Evolutionary conservation across 1,140 invertebrate species (phyloP), one percentile per base, ranked within the genome.

Genomic region (Drosophila watanabei): DNA sequence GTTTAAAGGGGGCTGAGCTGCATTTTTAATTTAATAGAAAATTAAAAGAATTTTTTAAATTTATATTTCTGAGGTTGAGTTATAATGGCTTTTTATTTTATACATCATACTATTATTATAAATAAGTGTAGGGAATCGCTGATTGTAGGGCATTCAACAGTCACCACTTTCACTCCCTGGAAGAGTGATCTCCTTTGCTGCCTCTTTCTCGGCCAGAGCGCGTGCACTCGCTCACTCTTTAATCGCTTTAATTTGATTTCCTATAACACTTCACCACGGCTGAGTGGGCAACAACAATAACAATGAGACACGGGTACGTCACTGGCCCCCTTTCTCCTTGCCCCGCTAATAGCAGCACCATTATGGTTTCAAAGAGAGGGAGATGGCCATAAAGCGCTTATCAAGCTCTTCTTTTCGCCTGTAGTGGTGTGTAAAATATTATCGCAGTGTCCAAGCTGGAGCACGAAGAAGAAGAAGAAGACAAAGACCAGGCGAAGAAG

Each of bases 201-300:
- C n/a, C 51, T 37, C 18, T 45, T 70, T 71, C 16, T 18, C 10
- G 35, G 45, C 35, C 51, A 78, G 79, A 75, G 71, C 62, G 52
- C 69, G 68, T 58, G 48, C 79, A 79, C 61, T 64, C 75, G 30
- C 73, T 71, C 66, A 32, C 68, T 84, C 64, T 76, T 75, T 78
- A 89, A 80, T 81, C 69, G 80, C 57, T 79, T 88, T 84, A 75
- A 83, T 89, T 78, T 80, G 84, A 89, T 85, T 88, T 88, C 85
- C 70, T 88, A 85, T 68, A 88, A 71, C 78, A 75, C 85, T 88
- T 83, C 64, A 88, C 61, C 60, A 75, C 77, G 56, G 60, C 35
- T 60, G 63, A 80, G 77, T 78, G 79, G 85, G 14, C 49, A 69
- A 71, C 64, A 71, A 54, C 57, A 75, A 75, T 63, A 75, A 75